A percentile compares a stretch with the other conserved stretches of the same genome.
These are phyloP conservation scores for Peromyscus maniculatus DNA, from an alignment of 2,113 vertebrate genomes.

Conservation along the genomic window DNA sequence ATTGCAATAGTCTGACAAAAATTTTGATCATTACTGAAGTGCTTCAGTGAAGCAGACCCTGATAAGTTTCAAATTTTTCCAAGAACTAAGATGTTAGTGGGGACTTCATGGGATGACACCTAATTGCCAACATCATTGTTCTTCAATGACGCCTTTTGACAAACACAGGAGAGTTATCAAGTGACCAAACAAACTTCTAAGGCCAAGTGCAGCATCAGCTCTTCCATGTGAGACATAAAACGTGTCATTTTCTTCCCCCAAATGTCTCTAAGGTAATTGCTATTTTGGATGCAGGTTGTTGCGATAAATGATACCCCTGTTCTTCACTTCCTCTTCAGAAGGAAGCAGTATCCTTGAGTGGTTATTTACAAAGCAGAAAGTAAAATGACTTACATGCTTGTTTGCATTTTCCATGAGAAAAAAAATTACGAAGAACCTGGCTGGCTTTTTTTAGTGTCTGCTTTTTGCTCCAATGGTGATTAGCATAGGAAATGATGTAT, in stretches of 20 bases:
- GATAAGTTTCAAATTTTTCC: background rate
- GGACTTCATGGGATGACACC: background rate
- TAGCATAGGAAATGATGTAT: conserved; percentile 73
- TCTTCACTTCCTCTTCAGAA: conserved; percentile 40
- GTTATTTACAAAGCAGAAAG: conserved; percentile 76
- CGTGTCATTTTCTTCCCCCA: conserved; percentile 13
- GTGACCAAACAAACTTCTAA: conserved; percentile 55
- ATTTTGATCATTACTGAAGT: background rate
- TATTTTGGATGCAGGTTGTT: conserved; percentile 55
- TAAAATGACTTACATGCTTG: conserved; percentile 72
- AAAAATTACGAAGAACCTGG: conserved; percentile 64
- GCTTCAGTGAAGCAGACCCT: background rate
- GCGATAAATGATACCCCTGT: conserved; percentile 57
- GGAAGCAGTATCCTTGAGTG: conserved; percentile 43
- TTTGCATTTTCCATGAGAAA: conserved; percentile 76
- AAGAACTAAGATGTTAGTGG: conserved; percentile 19
- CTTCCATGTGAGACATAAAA: background rate
- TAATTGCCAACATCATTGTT: background rate
- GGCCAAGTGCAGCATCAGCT: conserved; percentile 10
- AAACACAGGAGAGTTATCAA: conserved; percentile 14
- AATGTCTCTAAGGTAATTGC: conserved; percentile 58
- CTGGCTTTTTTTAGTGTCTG: conserved; percentile 61
- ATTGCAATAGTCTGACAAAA: background rate
- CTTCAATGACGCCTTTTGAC: conserved; percentile 9
- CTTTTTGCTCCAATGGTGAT: conserved; percentile 70